phyloP scores from a whole-genome alignment of 2,113 vertebrate species.

The Eptatretus burgeri region DNA sequence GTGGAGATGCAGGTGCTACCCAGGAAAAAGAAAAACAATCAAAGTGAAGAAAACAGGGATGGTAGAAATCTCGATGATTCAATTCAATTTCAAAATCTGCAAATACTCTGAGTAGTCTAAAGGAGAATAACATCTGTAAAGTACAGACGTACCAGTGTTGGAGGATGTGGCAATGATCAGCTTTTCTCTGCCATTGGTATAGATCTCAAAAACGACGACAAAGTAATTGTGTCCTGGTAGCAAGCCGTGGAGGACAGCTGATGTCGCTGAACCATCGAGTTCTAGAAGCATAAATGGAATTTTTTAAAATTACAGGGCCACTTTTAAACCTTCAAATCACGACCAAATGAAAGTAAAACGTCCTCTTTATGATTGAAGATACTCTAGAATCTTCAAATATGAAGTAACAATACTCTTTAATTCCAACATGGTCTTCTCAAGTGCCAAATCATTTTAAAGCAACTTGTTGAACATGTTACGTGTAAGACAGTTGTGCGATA shows the following conservation, averaged over 20 bases:
- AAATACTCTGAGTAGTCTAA: background rate
- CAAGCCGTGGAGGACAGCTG: constrained; percentile 66
- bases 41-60: constrained; percentile 9
- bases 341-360: too few species aligned
- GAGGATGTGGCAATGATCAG: constrained; percentile 67
- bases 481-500: too few species aligned
- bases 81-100: background rate
- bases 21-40: background rate
- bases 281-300: constrained; percentile 19
- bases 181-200: constrained; percentile 34
- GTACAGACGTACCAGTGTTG: constrained; percentile 34
- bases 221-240: constrained; percentile 75
- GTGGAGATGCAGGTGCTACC: constrained; percentile 55
- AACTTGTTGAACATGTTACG: too few species aligned
- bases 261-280: constrained; percentile 53
- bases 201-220: constrained; percentile 66
- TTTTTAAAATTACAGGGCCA: background rate
- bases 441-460: too few species aligned
- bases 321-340: too few species aligned
- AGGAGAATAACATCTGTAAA: too few species aligned
- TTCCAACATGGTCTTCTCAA: too few species aligned
- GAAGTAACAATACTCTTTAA: too few species aligned
- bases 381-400: too few species aligned
- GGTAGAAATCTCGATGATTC: constrained; percentile 8
- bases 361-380: too few species aligned